Conservation (phyloP, 2,113 vertebrate genomes). For the Galeopterus variegatus region DNA sequence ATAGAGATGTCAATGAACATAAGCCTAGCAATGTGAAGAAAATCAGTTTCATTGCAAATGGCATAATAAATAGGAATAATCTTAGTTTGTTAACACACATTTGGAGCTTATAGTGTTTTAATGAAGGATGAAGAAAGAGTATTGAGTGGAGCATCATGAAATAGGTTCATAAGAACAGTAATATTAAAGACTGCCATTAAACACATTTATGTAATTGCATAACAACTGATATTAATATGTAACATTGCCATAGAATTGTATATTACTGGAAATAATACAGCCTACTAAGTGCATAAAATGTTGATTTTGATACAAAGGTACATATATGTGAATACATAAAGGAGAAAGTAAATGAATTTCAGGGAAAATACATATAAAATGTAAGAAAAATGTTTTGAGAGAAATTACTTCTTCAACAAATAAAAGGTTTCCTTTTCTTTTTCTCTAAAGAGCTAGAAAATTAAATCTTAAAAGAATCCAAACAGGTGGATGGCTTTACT, state of each 20-base stretch:
- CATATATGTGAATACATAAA: neutral
- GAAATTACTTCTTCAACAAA: neutral
- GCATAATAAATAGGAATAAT: neutral
- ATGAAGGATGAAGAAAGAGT: neutral
- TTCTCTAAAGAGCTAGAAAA: neutral
- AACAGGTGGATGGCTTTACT: neutral
- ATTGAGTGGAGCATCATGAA: neutral
- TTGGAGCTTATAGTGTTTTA: neutral
- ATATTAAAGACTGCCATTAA: neutral
- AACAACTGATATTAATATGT: neutral
- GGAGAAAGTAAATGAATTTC: conserved; percentile 13
- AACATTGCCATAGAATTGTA: neutral
- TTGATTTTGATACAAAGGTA: neutral
- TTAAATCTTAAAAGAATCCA: neutral
- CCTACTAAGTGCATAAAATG: conserved; percentile 5
- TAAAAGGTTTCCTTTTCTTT: neutral
- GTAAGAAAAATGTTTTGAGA: neutral
- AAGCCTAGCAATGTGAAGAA: neutral
- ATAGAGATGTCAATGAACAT: neutral
- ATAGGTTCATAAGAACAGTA: neutral
- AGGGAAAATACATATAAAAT: neutral
- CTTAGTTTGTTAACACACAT: neutral
- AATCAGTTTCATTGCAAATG: neutral
- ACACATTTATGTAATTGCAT: neutral
- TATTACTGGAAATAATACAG: neutral